phyloP scores from a whole-genome alignment of 2,888 invertebrate species.

The Scaptomyza parva region DNA sequence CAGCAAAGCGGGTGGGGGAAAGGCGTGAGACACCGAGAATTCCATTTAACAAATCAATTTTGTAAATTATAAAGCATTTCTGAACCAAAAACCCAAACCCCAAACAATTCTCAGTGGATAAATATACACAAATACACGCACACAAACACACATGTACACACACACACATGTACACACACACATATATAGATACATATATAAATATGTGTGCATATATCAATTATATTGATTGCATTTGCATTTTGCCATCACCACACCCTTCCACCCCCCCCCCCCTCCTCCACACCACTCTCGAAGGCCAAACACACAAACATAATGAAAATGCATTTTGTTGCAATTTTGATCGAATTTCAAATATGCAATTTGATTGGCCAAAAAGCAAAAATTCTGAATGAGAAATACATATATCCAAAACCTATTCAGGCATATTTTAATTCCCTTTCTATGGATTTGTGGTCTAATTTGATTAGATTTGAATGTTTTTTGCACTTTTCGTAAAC shows the following conservation, averaged over 20 bases:
- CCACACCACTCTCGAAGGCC: no score
- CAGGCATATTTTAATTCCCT: not conserved
- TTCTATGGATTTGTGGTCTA: slow-evolving; percentile 9
- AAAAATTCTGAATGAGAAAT: not conserved
- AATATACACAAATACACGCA: slow-evolving; percentile 29
- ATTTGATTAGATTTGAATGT: slow-evolving; percentile 43
- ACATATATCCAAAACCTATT: not conserved
- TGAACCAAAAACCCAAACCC: no score
- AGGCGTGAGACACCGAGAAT: not conserved
- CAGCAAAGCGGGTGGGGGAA: no score
- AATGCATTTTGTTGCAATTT: slow-evolving; percentile 71
- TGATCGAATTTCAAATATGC: slow-evolving; percentile 64
- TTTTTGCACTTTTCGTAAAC: no score
- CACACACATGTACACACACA: not conserved
- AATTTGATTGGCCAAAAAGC: slow-evolving; percentile 50
- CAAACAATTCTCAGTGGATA: slow-evolving; percentile 48
- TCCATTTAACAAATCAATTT: slow-evolving; percentile 66
- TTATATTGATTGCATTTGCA: slow-evolving; percentile 80
- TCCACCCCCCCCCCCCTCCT: not conserved
- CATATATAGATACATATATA: not conserved
- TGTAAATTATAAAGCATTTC: slow-evolving; percentile 65
- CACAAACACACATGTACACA: not conserved
- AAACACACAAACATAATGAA: no score
- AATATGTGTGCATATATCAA: slow-evolving; percentile 52
- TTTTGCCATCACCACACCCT: slow-evolving; percentile 35